Evolutionary conservation across 2,113 vertebrate species (phyloP), one percentile per base, ranked within the genome.

Genomic region (Hippocampus zosterae): DNA sequence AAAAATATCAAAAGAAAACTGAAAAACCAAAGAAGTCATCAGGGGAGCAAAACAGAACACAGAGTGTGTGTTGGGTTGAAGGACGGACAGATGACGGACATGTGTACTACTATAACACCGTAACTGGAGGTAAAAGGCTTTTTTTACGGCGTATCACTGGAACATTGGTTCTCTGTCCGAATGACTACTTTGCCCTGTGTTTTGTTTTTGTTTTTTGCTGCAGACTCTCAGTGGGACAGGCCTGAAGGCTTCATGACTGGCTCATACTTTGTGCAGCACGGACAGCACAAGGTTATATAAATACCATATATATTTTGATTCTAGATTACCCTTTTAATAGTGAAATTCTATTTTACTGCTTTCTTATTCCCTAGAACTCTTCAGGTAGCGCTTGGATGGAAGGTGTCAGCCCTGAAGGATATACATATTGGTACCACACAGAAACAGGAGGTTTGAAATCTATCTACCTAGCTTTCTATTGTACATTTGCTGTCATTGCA

Each of bases 401-500:
- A 89, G 94, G 93, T 6, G 56, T 93, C 74, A 95, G 92, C 81
- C 93, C 96, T 76, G 95, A 98, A 71, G 97, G 97, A 40, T 92
- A 90, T 65, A 91, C 85, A 2, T 99, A 99, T 82, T 98, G 96
- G 81, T 99, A 96, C 81, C 98, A 97, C 89, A 89, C 91, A 70
- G 85, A 93, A 73, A 98, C 94, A 15, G 94, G 95, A 89, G 95
- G 97, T 98, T 18, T 2, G 81, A 81, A 18, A 3, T 9, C 2
- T 33, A 42, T 11, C 25, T 15, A 66, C 48, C 5, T 16, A 18
- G 8, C 37, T 57, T 61, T 48, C 2, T 44, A 29, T 65, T 12
- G 3, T 16, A 37, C 21, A 1, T 25, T 23, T 25, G 29, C 3
- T 11, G 4, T 41, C 1, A 19, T 29, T 29, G 11, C n/a, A 4